These are phyloP conservation scores for Synodontis membranacea DNA, from an alignment of 2,113 vertebrate species.

Conservation along the genomic window DNA sequence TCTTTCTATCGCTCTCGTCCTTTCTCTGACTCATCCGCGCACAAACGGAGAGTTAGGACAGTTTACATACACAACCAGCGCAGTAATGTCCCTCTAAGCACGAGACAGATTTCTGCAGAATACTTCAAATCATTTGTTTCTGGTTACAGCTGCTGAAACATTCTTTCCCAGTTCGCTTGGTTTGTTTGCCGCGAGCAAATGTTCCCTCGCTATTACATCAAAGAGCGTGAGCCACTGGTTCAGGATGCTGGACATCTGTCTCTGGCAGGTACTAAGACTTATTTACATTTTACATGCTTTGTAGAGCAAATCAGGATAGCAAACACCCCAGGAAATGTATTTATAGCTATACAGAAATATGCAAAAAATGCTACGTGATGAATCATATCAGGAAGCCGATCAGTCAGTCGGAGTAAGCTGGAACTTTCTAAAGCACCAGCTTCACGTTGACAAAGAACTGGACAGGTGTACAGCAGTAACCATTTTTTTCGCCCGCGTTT, in stretches of 20 bases:
- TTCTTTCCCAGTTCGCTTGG: background rate
- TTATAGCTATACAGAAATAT: constrained; percentile 1
- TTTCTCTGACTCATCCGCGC: constrained; percentile 40
- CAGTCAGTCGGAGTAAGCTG: constrained; percentile 4
- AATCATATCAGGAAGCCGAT: constrained; percentile 27
- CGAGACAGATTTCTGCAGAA: background rate
- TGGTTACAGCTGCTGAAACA: background rate
- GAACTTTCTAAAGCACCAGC: background rate
- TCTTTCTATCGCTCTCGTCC: constrained; percentile 35
- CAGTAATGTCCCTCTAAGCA: background rate
- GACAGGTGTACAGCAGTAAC: background rate
- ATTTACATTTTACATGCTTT: constrained; percentile 29
- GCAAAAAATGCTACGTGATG: background rate
- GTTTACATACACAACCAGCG: background rate
- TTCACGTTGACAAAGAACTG: background rate
- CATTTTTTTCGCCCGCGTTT: background rate
- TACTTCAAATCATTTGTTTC: background rate
- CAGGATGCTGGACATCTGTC: constrained; percentile 33
- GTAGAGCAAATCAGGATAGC: constrained; percentile 16
- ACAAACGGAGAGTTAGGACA: constrained; percentile 8
- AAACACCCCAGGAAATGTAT: constrained; percentile 1
- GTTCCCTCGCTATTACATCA: constrained; percentile 2
- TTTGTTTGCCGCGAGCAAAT: background rate
- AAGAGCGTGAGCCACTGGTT: constrained; percentile 16
- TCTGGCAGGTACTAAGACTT: constrained; percentile 10